Conservation (phyloP, 2,797 vertebrate genomes). For the Falco novaeseelandiae region DNA sequence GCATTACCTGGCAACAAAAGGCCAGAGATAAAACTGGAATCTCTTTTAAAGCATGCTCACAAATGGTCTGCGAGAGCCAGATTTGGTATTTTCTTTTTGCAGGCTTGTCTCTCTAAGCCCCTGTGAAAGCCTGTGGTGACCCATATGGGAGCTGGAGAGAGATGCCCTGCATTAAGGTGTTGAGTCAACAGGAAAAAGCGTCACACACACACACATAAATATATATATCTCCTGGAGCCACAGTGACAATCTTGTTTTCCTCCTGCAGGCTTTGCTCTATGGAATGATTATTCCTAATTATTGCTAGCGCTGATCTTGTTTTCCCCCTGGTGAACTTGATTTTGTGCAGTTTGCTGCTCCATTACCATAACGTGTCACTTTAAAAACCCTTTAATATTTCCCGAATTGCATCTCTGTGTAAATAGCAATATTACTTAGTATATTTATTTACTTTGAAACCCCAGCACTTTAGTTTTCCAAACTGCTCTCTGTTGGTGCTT, state of each 20-base stretch:
- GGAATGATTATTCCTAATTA: constrained; percentile 15
- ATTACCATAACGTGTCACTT: background rate
- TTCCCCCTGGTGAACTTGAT: background rate
- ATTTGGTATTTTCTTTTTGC: background rate
- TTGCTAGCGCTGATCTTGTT: background rate
- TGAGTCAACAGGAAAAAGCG: background rate
- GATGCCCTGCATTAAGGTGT: background rate
- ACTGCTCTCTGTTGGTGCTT: background rate
- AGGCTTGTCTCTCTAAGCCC: background rate
- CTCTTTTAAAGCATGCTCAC: background rate
- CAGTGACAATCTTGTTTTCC: background rate
- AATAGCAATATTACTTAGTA: background rate
- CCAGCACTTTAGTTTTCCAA: background rate
- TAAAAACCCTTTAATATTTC: background rate
- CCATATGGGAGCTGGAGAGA: constrained; percentile 28
- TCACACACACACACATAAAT: background rate
- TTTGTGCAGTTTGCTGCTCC: background rate
- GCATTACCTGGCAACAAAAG: background rate
- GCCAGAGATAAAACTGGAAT: background rate
- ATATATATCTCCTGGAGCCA: background rate
- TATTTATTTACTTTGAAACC: background rate
- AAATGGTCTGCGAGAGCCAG: background rate
- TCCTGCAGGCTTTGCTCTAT: background rate
- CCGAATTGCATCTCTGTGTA: background rate
- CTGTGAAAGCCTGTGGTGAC: constrained; percentile 4